Conservation (phyloP, 2,113 vertebrate genomes). For the Rhizomys pruinosus region DNA sequence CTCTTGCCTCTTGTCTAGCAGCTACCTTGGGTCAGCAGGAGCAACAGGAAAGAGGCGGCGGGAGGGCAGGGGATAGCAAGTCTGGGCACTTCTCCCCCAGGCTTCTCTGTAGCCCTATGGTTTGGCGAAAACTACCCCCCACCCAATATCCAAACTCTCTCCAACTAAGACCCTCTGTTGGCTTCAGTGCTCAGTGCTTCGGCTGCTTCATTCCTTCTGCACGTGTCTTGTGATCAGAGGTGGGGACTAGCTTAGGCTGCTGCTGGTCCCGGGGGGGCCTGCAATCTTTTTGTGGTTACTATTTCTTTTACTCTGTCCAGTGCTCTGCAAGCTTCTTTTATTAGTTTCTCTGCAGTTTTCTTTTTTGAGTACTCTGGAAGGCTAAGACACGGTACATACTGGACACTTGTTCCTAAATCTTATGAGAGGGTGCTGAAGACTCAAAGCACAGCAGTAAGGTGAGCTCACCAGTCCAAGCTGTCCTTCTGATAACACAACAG, state of each 20-base stretch:
- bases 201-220: background rate
- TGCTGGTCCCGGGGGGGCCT: background rate
- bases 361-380: background rate
- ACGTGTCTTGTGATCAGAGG: background rate
- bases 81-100: background rate
- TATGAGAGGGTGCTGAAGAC: background rate
- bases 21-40: background rate
- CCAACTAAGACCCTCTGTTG: background rate
- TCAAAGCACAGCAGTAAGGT: background rate
- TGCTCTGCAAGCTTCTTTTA: background rate
- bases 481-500: background rate
- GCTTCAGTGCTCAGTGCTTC: background rate
- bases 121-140: background rate
- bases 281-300: background rate
- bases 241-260: background rate
- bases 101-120: background rate
- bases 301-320: constrained; percentile 11
- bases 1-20: background rate
- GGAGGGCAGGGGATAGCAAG: background rate
- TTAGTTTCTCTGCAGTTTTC: constrained; percentile 24
- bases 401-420: too few relatives aligned
- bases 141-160: background rate
- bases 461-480: background rate
- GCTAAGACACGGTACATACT: background rate
- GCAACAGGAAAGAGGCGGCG: background rate